Base-by-base conservation (phyloP, 1,140 invertebrate genomes). In the Drosophila asahinai region DNA sequence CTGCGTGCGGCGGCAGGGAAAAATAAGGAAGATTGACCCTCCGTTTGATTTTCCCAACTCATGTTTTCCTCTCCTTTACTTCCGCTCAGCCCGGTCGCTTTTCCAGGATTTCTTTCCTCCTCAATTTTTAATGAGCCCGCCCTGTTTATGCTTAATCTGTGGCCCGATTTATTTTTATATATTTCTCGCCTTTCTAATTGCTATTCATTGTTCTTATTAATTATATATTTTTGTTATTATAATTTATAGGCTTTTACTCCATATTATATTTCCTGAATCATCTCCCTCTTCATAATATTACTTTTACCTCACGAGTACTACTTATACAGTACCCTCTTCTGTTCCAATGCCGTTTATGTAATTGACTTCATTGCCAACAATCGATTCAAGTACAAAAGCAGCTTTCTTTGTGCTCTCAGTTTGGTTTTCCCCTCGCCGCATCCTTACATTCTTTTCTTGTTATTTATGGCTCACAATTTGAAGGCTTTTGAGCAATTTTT, bases 341-440 rank as follows among this genome's bases (percentile, higher is more conserved):
- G 51, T 47, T 42, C 55, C 36, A n/a, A 22, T 77, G 38, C 49
- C 64, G 63, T 78, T 78, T 78, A 78, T 78, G 76, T 78, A 78
- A 78, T 78, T 78, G 76, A 78, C 76, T 78, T 78, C 75, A 78
- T 78, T 71, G 76, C 76, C 74, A 78, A 78, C 74, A 70, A 78
- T 78, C 76, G 76, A 78, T 78, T 78, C 51, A 63, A 78, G 65
- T 78, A 67, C 45, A 72, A 73, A 52, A 73, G 70, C 67, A 72
- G 54, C 38, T 47, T 43, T 42, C 54, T 55, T 71, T 65, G 63
- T 60, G 25, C 17, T 12, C 27, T 15, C 51, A 40, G 54, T 48
- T 70, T 70, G 48, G 33, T 38, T 55, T 38, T 71, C 40, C 51
- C 66, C 65, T 12, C 25, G 62, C 67, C 25, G 62, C 67, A 58